A percentile compares a stretch with the other conserved stretches of the same genome.
Evolutionary conservation across 2,113 vertebrate genomes (phyloP).

Genomic region (Actinemys pallida): DNA sequence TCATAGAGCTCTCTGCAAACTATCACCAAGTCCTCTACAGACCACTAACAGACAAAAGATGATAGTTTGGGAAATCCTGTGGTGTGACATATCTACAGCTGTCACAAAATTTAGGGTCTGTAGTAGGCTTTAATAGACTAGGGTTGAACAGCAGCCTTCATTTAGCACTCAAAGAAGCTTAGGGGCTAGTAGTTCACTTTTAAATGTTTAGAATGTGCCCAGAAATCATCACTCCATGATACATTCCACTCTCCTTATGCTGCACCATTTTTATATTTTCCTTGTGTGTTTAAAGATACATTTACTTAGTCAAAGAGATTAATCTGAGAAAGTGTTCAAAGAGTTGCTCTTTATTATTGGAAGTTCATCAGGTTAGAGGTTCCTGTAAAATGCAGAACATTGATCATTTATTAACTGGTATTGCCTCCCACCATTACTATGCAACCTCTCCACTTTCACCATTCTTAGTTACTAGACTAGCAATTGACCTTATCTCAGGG

Average conservation of each 20-base stretch:
- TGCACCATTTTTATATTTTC: neutral
- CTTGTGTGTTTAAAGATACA: neutral
- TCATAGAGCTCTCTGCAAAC: rapidly evolving
- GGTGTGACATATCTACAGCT: rapidly evolving
- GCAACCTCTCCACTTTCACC: neutral
- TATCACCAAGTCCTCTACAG: neutral
- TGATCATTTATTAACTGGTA: neutral
- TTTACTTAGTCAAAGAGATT: neutral
- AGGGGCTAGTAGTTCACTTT: neutral
- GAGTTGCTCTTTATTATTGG: neutral
- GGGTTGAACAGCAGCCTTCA: neutral
- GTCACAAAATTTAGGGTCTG: neutral
- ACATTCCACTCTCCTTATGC: neutral
- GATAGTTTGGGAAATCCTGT: neutral
- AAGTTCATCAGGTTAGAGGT: neutral
- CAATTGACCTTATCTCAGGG: neutral
- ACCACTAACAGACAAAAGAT: neutral
- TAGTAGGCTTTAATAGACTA: neutral
- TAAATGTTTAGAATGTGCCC: neutral
- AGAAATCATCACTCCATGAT: neutral
- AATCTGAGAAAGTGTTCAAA: neutral
- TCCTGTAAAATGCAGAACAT: rapidly evolving
- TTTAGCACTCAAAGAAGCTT: neutral
- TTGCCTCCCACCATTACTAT: rapidly evolving
- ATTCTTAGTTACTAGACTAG: neutral